A percentile compares a stretch with the other conserved stretches of the same genome.
These are phyloP conservation scores for Marasmarcha lunaedactyla DNA, from an alignment of 2,888 invertebrate genomes.

Conservation along the genomic window DNA sequence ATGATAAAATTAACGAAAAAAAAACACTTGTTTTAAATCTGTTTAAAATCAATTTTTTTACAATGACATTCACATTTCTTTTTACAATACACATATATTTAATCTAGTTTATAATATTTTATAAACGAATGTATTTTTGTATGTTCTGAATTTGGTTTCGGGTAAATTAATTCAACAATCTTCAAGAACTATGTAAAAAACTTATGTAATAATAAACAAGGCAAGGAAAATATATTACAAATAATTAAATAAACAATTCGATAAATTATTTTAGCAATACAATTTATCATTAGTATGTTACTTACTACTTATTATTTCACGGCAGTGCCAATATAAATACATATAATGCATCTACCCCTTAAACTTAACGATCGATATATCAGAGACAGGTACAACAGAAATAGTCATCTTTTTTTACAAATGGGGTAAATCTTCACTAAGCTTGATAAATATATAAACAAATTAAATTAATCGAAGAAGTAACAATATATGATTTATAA, in stretches of 20 bases:
- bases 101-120: too few relatives aligned
- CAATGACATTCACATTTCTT: too few relatives aligned
- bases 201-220: not conserved
- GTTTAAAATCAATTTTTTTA: too few relatives aligned
- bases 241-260: slow-evolving; percentile 1
- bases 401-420: too few relatives aligned
- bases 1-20: not conserved
- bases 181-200: slow-evolving; percentile 18
- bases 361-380: slow-evolving; percentile 7
- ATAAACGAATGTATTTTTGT: too few relatives aligned
- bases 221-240: slow-evolving; percentile 1
- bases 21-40: too few relatives aligned
- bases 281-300: slow-evolving; percentile 5
- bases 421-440: too few relatives aligned
- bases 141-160: too few relatives aligned
- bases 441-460: not conserved
- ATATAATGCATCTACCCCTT: slow-evolving; percentile 1
- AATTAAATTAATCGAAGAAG: not conserved
- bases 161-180: slow-evolving; percentile 9
- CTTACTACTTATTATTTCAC: slow-evolving; percentile 17
- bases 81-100: too few relatives aligned
- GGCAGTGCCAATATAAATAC: slow-evolving; percentile 36
- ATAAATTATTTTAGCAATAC: slow-evolving; percentile 1
- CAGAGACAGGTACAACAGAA: too few relatives aligned
- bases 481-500: not conserved